Percentiles rank a stretch among this genome's conserved stretches.
phyloP scores from a whole-genome alignment of 2,888 invertebrate species.

The Rotaria magnacalcarata region DNA sequence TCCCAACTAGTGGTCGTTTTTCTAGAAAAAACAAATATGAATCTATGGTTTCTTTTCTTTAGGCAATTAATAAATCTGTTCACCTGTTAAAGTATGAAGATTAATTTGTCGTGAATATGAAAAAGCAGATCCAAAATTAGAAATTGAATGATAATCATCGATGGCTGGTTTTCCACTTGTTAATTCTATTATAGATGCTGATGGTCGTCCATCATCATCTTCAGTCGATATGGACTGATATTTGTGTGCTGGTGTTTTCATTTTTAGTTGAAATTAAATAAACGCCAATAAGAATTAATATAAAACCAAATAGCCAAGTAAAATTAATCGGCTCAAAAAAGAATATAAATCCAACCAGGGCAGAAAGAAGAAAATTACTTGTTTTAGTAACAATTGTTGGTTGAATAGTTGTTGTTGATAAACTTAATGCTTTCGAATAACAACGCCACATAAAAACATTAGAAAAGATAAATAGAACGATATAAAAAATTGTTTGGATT shows the following conservation, averaged over 20 bases:
- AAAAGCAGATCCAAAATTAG: constrained; percentile 40
- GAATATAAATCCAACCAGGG: constrained; percentile 38
- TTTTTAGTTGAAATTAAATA: constrained; percentile 3
- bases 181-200: background rate
- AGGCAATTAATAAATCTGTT: background rate
- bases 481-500: constrained; percentile 10
- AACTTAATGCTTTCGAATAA: constrained; percentile 38
- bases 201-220: background rate
- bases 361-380: constrained; percentile 43
- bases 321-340: constrained; percentile 39
- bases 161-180: background rate
- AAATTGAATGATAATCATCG: constrained; percentile 39
- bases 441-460: constrained; percentile 45
- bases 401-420: constrained; percentile 38
- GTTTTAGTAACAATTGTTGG: constrained; percentile 43
- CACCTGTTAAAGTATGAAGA: constrained; percentile 1
- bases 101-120: constrained; percentile 29
- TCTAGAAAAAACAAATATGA: background rate
- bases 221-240: background rate
- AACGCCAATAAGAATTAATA: constrained; percentile 35
- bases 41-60: background rate
- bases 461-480: constrained; percentile 29
- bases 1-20: background rate
- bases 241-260: background rate
- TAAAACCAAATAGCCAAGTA: constrained; percentile 34